Percentiles rank a stretch among this genome's conserved stretches.
These are phyloP conservation scores for Empidonax traillii DNA, from an alignment of 2,113 vertebrate genomes.

Conservation along the genomic window DNA sequence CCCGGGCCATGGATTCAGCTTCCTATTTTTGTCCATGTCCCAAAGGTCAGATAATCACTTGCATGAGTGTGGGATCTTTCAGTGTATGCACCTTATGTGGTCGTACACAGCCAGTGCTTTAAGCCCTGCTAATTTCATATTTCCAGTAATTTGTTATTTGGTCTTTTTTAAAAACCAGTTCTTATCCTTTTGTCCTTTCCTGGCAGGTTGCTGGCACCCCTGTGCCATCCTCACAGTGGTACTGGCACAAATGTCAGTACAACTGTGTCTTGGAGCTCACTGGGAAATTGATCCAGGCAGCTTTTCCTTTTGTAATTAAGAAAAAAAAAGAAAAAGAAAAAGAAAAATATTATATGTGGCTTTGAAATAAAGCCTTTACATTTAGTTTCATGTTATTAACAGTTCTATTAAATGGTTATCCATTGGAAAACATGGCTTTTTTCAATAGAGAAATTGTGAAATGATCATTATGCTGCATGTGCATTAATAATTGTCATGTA, in stretches of 20 bases:
- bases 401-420: not conserved
- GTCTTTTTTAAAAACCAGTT: not conserved
- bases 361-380: not conserved
- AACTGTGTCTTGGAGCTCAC: not conserved
- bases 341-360: not conserved
- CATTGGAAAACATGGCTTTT: not conserved
- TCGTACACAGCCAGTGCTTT: not conserved
- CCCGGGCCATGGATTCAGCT: not conserved
- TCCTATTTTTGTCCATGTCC: not conserved
- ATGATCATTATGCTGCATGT: not conserved
- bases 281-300: not conserved
- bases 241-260: not conserved
- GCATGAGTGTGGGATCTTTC: not conserved
- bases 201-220: not conserved
- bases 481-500: not conserved
- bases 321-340: not conserved
- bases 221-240: not conserved
- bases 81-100: not conserved
- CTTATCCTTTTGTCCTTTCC: not conserved
- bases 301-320: not conserved
- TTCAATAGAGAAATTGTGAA: not conserved
- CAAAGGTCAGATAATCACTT: constrained; percentile 4
- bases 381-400: not conserved
- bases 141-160: not conserved
- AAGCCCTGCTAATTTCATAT: not conserved